phyloP scores from a whole-genome alignment of 2,113 vertebrate genomes.

The Ceuthmochares aereus region DNA sequence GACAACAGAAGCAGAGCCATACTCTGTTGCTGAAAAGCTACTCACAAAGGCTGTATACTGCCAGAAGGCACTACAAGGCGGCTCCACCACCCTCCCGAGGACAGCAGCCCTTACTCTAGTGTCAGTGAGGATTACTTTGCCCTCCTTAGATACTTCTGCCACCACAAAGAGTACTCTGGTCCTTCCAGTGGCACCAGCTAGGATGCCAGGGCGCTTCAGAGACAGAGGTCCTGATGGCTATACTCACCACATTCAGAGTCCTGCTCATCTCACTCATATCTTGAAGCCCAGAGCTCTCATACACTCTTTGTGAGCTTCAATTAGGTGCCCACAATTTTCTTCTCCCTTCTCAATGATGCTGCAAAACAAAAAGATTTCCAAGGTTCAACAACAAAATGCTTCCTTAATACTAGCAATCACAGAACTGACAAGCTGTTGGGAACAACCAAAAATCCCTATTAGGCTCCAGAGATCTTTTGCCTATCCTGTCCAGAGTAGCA shows the following conservation, averaged over 20 bases:
- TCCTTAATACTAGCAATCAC: background rate
- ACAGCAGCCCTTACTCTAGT: background rate
- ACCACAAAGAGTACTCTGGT: background rate
- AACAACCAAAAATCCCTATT: background rate
- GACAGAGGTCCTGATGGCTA: background rate
- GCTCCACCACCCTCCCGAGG: background rate
- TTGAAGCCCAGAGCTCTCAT: constrained; percentile 98
- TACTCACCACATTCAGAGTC: constrained; percentile 41
- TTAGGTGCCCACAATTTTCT: constrained; percentile 87
- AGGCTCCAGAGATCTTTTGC: background rate
- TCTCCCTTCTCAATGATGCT: constrained; percentile 99
- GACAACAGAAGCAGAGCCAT: background rate
- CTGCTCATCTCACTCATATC: constrained; percentile 76
- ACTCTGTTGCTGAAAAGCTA: background rate
- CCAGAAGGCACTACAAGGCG: too few relatives aligned
- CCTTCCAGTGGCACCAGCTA: background rate
- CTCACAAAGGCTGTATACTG: background rate
- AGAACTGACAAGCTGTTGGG: background rate
- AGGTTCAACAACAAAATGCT: background rate
- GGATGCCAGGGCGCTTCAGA: background rate
- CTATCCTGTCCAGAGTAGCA: background rate
- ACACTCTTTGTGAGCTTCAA: constrained; percentile 97
- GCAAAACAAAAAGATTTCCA: constrained; percentile 43
- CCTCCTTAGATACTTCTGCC: background rate
- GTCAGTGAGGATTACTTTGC: background rate